phyloP scores from a whole-genome alignment of 2,797 vertebrate genomes.

The Microhierax caerulescens region DNA sequence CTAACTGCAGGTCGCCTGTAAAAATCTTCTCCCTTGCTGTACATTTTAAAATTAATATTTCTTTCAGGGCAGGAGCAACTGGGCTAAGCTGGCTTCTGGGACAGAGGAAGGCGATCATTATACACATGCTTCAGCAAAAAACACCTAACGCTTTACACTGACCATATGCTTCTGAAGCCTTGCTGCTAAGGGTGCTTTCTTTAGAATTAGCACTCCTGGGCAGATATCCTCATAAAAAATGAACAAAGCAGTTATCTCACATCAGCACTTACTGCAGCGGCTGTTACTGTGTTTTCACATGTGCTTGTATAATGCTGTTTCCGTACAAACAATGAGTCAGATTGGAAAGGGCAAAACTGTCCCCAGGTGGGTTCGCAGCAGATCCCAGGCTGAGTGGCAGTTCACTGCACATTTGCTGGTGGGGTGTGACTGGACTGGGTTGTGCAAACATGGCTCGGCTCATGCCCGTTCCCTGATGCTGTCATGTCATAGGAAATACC shows the following conservation, averaged over 20 bases:
- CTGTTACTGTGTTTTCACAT: not conserved
- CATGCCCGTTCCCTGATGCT: rapidly evolving
- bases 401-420: not conserved
- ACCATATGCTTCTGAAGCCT: slow-evolving; percentile 12
- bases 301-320: not conserved
- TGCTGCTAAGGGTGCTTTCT: not conserved
- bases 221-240: not conserved
- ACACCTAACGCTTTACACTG: not conserved
- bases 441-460: not conserved
- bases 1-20: not conserved
- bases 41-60: not conserved
- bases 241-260: not conserved
- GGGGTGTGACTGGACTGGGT: not conserved
- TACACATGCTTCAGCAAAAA: not conserved
- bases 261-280: not conserved
- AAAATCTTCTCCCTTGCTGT: not conserved
- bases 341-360: not conserved
- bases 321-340: not conserved
- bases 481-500: not conserved
- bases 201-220: not conserved
- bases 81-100: not conserved
- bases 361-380: not conserved
- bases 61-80: not conserved
- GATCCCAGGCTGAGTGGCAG: not conserved
- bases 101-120: not conserved